phyloP scores from a whole-genome alignment of 2,888 invertebrate species.

The Trissolcus japonicus region DNA sequence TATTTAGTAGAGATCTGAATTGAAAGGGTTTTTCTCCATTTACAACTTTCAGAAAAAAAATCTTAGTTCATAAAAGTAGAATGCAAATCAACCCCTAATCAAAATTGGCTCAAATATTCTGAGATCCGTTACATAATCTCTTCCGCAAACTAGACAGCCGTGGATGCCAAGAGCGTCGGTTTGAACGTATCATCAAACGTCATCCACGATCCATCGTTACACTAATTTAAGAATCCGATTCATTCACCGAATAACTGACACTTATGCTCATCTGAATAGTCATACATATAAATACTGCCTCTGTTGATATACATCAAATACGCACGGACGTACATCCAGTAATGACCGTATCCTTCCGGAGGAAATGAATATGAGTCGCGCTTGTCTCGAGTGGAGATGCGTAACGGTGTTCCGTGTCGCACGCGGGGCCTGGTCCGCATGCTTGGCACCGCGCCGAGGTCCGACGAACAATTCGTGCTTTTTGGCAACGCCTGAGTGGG shows the following conservation, averaged over 20 bases:
- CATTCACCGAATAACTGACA: constrained; percentile 40
- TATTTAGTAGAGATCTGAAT: too few species aligned
- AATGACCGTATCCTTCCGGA: constrained; percentile 50
- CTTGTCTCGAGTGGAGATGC: constrained; percentile 21
- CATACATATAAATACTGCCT: constrained; percentile 37
- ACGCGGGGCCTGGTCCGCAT: background rate
- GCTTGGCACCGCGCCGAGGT: constrained; percentile 34
- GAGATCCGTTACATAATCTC: constrained; percentile 32
- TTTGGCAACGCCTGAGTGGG: constrained; percentile 38
- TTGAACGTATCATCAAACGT: constrained; percentile 27
- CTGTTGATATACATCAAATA: constrained; percentile 30
- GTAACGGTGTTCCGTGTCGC: constrained; percentile 15
- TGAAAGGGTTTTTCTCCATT: too few species aligned
- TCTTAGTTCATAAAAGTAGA: too few species aligned
- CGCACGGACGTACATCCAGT: constrained; percentile 13
- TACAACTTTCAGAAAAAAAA: too few species aligned
- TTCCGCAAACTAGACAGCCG: constrained; percentile 5
- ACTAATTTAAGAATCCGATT: constrained; percentile 42
- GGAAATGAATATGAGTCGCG: constrained; percentile 38
- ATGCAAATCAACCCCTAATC: constrained; percentile 18
- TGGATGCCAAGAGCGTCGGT: constrained; percentile 30
- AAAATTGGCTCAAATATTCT: constrained; percentile 1
- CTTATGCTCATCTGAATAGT: constrained; percentile 30
- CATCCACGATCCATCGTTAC: constrained; percentile 39
- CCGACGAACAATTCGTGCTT: constrained; percentile 22